Conservation (phyloP, 2,888 invertebrate genomes). For the Trichogramma dendrolimi region DNA sequence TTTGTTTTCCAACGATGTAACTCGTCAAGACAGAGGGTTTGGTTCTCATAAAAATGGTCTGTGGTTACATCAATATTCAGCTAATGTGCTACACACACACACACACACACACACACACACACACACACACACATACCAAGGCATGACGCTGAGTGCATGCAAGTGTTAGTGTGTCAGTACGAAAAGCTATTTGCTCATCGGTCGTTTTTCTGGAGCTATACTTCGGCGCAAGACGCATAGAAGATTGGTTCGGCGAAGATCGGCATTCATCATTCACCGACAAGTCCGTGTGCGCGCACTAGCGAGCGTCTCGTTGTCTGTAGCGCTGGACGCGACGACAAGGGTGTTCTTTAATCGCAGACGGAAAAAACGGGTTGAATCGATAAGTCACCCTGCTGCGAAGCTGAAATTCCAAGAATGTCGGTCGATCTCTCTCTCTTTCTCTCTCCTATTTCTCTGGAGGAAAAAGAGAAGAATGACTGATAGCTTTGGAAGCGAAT, state of each 20-base stretch:
- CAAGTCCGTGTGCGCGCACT: slow-evolving; percentile 20
- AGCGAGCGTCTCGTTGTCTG: neutral
- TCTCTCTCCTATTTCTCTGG: neutral
- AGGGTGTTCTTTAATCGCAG: neutral
- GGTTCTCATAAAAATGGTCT: no score
- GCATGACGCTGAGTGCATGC: no score
- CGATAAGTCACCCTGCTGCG: slow-evolving; percentile 11
- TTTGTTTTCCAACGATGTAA: no score
- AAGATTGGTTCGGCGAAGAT: slow-evolving; percentile 29
- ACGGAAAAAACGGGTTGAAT: neutral
- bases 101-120: no score
- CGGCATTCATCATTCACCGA: slow-evolving; percentile 34
- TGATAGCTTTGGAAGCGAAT: slow-evolving; percentile 7
- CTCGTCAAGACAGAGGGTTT: no score
- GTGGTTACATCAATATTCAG: no score
- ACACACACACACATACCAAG: no score
- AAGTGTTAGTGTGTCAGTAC: no score
- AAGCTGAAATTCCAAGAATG: neutral
- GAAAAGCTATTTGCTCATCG: slow-evolving; percentile 27
- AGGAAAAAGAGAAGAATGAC: slow-evolving; percentile 6
- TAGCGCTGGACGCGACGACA: neutral
- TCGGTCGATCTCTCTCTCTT: no score
- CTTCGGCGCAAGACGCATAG: slow-evolving; percentile 4
- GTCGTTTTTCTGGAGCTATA: slow-evolving; percentile 4
- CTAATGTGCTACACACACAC: no score